A percentile compares a stretch with the other conserved stretches of the same genome.
phyloP scores from a whole-genome alignment of 2,797 vertebrate genomes.

The Falco peregrinus region DNA sequence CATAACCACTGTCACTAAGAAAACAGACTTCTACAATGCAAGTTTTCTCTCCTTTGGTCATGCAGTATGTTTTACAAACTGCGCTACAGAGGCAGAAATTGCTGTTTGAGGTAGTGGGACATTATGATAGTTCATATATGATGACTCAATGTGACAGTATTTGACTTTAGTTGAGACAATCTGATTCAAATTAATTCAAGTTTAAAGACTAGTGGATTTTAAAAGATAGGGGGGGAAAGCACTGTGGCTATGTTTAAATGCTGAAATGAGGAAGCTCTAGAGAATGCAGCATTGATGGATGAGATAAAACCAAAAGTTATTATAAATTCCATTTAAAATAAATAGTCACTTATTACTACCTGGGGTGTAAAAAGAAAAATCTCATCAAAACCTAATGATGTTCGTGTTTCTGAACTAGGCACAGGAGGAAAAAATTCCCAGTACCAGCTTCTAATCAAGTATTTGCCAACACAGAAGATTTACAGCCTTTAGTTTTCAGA shows the following conservation, averaged over 20 bases:
- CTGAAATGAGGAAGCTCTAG: neutral
- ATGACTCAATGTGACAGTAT: neutral
- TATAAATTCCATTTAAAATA: neutral
- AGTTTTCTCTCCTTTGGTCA: neutral
- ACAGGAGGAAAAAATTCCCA: neutral
- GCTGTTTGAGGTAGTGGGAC: neutral
- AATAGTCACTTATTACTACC: neutral
- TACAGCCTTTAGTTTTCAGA: neutral
- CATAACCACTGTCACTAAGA: neutral
- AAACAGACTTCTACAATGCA: neutral
- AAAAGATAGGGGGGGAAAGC: neutral
- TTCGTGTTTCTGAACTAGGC: neutral
- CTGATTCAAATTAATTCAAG: neutral
- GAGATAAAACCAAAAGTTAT: neutral
- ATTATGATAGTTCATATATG: neutral
- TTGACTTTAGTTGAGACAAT: conserved; percentile 6
- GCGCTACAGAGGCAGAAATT: neutral
- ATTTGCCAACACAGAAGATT: neutral
- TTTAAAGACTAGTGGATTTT: neutral
- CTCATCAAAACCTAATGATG: neutral
- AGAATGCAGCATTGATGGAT: neutral
- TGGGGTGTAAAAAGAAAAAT: neutral
- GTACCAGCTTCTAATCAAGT: neutral
- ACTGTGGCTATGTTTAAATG: neutral
- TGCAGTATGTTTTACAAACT: neutral